Percentiles rank a stretch among this genome's conserved stretches.
phyloP scores from a whole-genome alignment of 2,888 invertebrate genomes.

The Eulithis testata region DNA sequence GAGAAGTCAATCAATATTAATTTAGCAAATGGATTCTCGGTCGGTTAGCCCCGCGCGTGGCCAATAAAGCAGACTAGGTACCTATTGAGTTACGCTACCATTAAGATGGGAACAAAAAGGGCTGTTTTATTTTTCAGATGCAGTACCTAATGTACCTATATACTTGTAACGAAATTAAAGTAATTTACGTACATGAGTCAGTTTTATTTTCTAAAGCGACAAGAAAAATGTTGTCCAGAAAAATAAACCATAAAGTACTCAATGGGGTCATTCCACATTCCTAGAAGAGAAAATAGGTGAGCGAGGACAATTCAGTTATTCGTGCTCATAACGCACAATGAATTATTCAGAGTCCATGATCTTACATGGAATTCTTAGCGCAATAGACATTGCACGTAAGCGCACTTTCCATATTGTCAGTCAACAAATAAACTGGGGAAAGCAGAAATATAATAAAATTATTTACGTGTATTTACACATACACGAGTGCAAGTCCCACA shows the following conservation, averaged over 20 bases:
- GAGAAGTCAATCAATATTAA: constrained; percentile 53
- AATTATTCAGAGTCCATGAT: constrained; percentile 67
- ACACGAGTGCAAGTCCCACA: constrained; percentile 28
- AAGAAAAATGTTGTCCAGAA: not conserved
- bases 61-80: constrained; percentile 44
- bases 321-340: constrained; percentile 65
- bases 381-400: constrained; percentile 46
- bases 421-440: constrained; percentile 42
- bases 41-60: constrained; percentile 31
- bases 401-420: constrained; percentile 61
- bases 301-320: constrained; percentile 48
- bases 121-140: not conserved
- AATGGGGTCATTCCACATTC: constrained; percentile 47
- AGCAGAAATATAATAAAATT: constrained; percentile 21
- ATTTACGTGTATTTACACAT: constrained; percentile 30
- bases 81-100: constrained; percentile 44
- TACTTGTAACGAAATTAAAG: not conserved
- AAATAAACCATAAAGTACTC: not conserved
- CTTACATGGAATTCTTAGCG: constrained; percentile 59
- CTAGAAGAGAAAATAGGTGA: constrained; percentile 69
- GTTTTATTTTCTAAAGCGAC: too few species aligned
- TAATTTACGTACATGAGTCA: not conserved
- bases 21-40: constrained; percentile 52
- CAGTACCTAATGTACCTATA: too few species aligned
- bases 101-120: constrained; percentile 11